Percentiles rank a stretch among this genome's conserved stretches.
These are phyloP conservation scores for Ophioninae sp. DNA, from an alignment of 2,888 invertebrate genomes.

Conservation along the genomic window DNA sequence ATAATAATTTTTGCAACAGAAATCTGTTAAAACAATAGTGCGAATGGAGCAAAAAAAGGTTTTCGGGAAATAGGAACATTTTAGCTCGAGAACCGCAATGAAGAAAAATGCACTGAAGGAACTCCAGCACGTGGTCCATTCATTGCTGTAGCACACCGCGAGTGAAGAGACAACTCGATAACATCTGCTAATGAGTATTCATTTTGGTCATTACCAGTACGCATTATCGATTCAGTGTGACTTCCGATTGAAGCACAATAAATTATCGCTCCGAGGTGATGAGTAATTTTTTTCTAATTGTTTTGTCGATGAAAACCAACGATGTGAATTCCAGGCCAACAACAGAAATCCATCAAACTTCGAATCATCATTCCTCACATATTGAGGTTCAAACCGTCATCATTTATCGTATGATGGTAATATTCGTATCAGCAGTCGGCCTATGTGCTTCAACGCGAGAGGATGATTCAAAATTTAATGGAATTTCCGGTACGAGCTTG, in stretches of 20 bases:
- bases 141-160: not conserved
- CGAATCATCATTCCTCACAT: not conserved
- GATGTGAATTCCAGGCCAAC: no score
- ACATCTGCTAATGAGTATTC: slow-evolving; percentile 5
- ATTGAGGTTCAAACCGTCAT: no score
- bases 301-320: no score
- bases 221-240: slow-evolving; percentile 34
- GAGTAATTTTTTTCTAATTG: not conserved
- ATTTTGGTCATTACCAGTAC: slow-evolving; percentile 21
- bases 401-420: no score
- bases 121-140: not conserved
- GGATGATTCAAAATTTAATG: no score
- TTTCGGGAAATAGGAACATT: not conserved
- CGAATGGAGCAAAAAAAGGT: no score
- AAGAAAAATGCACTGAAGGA: not conserved
- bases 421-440: no score
- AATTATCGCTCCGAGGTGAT: slow-evolving; percentile 33
- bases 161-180: not conserved
- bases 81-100: not conserved
- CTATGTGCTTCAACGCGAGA: no score
- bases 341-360: not conserved
- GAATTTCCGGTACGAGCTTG: no score
- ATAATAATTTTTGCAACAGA: no score
- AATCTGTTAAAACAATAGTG: no score
- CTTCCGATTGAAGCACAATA: slow-evolving; percentile 4